These are phyloP conservation scores for Nymphalis io DNA, from an alignment of 1,140 invertebrate species.

Conservation along the genomic window DNA sequence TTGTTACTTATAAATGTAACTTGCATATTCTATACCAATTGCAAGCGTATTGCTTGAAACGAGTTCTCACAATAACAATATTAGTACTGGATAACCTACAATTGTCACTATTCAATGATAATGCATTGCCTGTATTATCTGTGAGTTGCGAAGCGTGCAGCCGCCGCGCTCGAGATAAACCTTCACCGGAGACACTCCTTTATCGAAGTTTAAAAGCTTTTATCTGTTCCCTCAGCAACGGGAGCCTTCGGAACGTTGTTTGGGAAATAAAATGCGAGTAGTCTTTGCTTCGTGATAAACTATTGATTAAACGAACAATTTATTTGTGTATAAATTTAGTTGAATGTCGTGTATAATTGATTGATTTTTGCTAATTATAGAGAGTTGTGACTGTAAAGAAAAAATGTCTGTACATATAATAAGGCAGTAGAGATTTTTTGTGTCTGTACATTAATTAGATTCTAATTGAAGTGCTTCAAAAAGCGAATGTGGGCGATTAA, in stretches of 20 bases:
- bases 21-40: no score
- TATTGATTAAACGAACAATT: not conserved
- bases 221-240: conserved; percentile 2
- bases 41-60: no score
- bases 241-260: conserved; percentile 6
- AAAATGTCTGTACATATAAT: no score
- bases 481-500: no score
- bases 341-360: not conserved
- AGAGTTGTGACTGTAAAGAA: no score
- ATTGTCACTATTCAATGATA: not conserved
- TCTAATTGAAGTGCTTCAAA: no score
- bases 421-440: no score
- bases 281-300: conserved; percentile 1
- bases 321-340: not conserved
- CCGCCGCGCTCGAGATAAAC: conserved; percentile 4
- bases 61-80: not conserved
- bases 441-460: no score
- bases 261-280: conserved; percentile 5
- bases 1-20: no score
- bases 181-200: not conserved
- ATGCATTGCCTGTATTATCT: not conserved
- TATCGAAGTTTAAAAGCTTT: conserved; percentile 12
- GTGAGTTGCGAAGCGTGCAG: conserved; percentile 1
- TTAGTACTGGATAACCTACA: not conserved
- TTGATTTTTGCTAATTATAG: no score